Conservation (phyloP, 2,888 invertebrate species). For the Ellobium chinense region DNA sequence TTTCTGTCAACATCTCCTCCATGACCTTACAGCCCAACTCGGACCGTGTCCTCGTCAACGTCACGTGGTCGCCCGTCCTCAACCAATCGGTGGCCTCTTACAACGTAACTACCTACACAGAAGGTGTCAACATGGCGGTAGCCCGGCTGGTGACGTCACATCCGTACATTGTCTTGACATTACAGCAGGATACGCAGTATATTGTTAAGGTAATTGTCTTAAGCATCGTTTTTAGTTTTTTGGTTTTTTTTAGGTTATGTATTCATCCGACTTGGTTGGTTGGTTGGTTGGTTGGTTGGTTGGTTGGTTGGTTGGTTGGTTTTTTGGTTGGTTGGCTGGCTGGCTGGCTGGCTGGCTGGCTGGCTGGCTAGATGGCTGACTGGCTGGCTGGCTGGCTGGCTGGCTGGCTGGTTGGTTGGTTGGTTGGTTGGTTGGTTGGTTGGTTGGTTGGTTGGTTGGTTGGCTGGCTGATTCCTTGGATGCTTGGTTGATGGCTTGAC, state of each 20-base stretch:
- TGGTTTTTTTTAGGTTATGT: no score
- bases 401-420: no score
- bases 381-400: no score
- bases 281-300: not conserved
- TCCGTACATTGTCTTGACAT: conserved; percentile 29
- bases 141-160: not conserved
- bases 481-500: no score
- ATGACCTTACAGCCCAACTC: conserved; percentile 18
- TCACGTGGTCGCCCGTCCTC: conserved; percentile 40
- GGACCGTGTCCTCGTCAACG: conserved; percentile 33
- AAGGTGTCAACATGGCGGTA: not conserved
- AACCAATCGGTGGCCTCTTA: conserved; percentile 31
- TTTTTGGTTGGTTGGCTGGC: no score
- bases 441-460: not conserved
- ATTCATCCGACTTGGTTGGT: no score
- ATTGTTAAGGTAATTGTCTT: conserved; percentile 24
- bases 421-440: no score
- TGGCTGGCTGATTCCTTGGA: no score
- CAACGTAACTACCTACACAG: conserved; percentile 35
- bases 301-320: no score
- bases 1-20: conserved; percentile 32
- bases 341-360: no score
- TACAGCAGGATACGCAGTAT: conserved; percentile 33
- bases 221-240: no score
- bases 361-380: no score